phyloP scores from a whole-genome alignment of 2,888 invertebrate genomes.

The Thyatira batis region DNA sequence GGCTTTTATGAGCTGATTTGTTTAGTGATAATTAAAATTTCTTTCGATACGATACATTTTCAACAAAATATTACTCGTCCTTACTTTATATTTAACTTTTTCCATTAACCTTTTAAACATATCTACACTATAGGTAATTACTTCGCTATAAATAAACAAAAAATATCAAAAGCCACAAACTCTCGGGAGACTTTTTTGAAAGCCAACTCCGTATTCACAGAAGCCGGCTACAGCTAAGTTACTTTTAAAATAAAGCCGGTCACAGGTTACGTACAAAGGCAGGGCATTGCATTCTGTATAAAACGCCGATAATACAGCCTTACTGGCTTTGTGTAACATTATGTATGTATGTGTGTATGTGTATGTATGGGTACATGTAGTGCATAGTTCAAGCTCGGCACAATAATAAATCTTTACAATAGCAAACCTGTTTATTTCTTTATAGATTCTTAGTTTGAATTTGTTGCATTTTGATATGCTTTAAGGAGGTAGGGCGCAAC shows the following conservation, averaged over 20 bases:
- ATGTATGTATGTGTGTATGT: constrained; percentile 31
- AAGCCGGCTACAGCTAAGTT: constrained; percentile 17
- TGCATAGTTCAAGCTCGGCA: constrained; percentile 17
- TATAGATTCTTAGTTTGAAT: too few species aligned
- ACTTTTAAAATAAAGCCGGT: constrained; percentile 32
- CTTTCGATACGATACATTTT: too few species aligned
- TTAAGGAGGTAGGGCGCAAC: too few species aligned
- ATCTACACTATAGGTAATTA: too few species aligned
- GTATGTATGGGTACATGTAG: constrained; percentile 12
- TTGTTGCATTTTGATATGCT: too few species aligned
- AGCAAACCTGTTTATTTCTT: constrained; percentile 49
- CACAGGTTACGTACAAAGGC: constrained; percentile 31
- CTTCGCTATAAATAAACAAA: too few species aligned
- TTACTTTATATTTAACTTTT: too few species aligned
- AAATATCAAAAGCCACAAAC: not conserved
- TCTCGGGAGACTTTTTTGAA: not conserved
- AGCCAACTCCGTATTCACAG: not conserved
- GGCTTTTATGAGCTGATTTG: too few species aligned
- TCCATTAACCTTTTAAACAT: too few species aligned
- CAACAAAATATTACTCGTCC: too few species aligned
- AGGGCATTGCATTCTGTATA: constrained; percentile 47
- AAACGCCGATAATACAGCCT: constrained; percentile 52
- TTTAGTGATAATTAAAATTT: too few species aligned
- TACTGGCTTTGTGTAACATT: constrained; percentile 40
- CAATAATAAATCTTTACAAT: constrained; percentile 47